Conservation (phyloP, 2,888 invertebrate genomes). For the Athalia cordata region DNA sequence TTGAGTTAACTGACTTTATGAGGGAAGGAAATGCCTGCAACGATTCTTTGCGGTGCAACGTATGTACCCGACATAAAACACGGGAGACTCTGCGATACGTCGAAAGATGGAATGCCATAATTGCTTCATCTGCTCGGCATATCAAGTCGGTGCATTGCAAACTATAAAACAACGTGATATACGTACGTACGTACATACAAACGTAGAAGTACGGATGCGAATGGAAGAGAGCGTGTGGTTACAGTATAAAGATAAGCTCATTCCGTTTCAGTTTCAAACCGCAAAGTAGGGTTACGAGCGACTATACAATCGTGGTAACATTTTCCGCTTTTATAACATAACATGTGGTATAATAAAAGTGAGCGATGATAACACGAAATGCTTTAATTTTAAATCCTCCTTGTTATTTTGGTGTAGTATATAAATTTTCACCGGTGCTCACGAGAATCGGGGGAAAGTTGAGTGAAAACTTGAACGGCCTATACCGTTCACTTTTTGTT, state of each 20-base stretch:
- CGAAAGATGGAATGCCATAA: background rate
- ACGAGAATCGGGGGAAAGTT: background rate
- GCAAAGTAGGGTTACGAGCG: background rate
- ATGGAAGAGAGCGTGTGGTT: slow-evolving; percentile 2
- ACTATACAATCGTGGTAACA: background rate
- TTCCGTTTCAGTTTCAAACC: slow-evolving; percentile 18
- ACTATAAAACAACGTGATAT: background rate
- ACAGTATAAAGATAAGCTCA: slow-evolving; percentile 22
- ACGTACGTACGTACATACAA: background rate
- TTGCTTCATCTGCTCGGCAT: slow-evolving; percentile 10
- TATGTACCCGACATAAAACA: background rate
- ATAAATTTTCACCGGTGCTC: background rate
- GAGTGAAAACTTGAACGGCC: background rate
- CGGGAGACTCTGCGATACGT: background rate
- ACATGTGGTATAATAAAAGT: slow-evolving; percentile 9
- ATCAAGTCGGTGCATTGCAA: background rate
- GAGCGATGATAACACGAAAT: slow-evolving; percentile 11
- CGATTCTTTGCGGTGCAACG: too few species aligned
- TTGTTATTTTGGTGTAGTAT: background rate
- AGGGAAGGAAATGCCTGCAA: too few species aligned
- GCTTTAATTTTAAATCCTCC: slow-evolving; percentile 29
- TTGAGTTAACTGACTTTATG: too few species aligned
- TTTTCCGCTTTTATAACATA: background rate
- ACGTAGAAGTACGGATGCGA: background rate
- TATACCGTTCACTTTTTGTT: background rate